A percentile compares a stretch with the other conserved stretches of the same genome.
Evolutionary conservation across 2,113 vertebrate genomes (phyloP).

Genomic region (Odobenus rosmarus): DNA sequence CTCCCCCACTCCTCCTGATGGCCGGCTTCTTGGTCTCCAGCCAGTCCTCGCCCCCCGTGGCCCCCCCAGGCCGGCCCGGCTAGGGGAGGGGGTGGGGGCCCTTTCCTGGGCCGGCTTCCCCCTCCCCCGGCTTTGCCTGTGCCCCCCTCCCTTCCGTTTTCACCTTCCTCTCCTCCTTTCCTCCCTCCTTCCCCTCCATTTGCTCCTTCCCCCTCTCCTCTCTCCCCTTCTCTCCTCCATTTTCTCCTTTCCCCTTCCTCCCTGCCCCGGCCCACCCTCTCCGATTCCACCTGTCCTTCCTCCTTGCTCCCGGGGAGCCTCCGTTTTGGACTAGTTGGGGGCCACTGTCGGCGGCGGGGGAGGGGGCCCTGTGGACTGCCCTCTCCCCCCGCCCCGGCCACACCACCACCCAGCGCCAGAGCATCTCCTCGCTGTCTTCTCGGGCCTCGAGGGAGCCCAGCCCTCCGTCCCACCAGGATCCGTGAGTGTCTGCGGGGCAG

Average conservation of each 20-base stretch:
- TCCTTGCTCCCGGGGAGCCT: slow-evolving; percentile 46
- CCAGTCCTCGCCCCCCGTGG: slow-evolving; percentile 70
- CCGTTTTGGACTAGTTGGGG: slow-evolving; percentile 72
- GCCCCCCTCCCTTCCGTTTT: slow-evolving; percentile 69
- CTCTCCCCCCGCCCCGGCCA: slow-evolving; percentile 75
- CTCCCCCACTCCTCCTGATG: slow-evolving; percentile 74
- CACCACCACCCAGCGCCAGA: slow-evolving; percentile 63
- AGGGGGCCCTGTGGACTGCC: slow-evolving; percentile 74
- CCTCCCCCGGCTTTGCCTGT: slow-evolving; percentile 76
- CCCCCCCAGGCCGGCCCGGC: slow-evolving; percentile 76
- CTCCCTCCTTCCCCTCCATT: slow-evolving; percentile 73
- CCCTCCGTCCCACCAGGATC: slow-evolving; percentile 81
- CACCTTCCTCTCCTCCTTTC: slow-evolving; percentile 71
- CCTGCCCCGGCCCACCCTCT: slow-evolving; percentile 50
- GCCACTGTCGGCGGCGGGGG: slow-evolving; percentile 64
- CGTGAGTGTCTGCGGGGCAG: slow-evolving; percentile 78
- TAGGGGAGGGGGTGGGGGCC: slow-evolving; percentile 75
- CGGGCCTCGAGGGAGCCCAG: slow-evolving; percentile 80
- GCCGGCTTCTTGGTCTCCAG: slow-evolving; percentile 68
- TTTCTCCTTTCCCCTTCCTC: slow-evolving; percentile 74
- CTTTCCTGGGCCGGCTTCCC: slow-evolving; percentile 73
- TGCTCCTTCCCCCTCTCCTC: slow-evolving; percentile 65
- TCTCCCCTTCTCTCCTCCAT: slow-evolving; percentile 73
- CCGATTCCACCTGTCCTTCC: slow-evolving; percentile 72
- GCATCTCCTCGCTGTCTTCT: slow-evolving; percentile 31